Base-by-base conservation (phyloP, 2,888 invertebrate species). In the Erynnis tages region DNA sequence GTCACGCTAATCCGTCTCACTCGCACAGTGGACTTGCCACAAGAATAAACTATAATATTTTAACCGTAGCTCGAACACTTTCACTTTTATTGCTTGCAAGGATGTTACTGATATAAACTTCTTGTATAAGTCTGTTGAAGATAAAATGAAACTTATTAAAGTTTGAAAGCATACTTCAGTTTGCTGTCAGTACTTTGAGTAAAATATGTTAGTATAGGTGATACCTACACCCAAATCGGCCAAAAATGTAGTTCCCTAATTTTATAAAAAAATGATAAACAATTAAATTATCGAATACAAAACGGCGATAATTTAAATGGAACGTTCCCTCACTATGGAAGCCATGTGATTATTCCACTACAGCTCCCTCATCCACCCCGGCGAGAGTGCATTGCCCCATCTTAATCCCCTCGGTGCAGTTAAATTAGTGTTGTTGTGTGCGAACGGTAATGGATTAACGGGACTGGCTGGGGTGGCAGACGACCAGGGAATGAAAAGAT, bases 361-460 rank as follows among this genome's bases (percentile, higher is more conserved):
- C 4, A 11, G 13, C 11, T 13, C 25, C 41, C 32, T 44, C 17
- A 27, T 23, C 43, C 34, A 50, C 50, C 49, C 49, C 41, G 13
- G 10, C 29, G 11, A 45, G 40, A 35, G 49, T 50, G 49, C 49
- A 35, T 43, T 50, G 49, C 41, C 49, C 38, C 41, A 17, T 13
- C 27, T 17, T 50, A 35, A 41, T 50, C 41, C 49, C 49, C 41
- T 34, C 41, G 41, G 14, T 27, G 49, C 41, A 50, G 34, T 50
- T 13, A 50, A 38, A 50, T 43, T 43, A 30, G 8, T 17, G 19
- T 35, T 10, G 37, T 29, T 19, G 25, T 41, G 14, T 25, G 41
- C 48, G 11, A 25, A 35, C 27, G 13, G 7, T 19, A 25, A 43
- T 34, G 49, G 49, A 50, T 50, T 43, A 50, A 41, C 7, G 13